Percentiles rank a stretch among this genome's conserved stretches.
Evolutionary conservation across 2,113 vertebrate genomes (phyloP).

Genomic region (Atherinomorus stipes): DNA sequence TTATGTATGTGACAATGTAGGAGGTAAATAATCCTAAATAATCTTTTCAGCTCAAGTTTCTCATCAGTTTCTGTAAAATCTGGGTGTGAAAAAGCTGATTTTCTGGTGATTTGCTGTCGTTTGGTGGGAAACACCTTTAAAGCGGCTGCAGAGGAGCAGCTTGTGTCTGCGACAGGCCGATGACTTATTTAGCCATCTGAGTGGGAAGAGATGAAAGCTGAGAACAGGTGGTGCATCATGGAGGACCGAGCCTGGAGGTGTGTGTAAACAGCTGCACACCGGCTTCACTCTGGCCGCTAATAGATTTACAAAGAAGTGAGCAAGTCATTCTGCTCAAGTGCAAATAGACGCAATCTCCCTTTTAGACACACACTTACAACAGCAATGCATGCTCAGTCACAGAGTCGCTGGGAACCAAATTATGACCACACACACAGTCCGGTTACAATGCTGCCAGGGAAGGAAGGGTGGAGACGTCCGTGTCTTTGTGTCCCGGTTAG

Average conservation of each 20-base stretch:
- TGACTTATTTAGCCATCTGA: neutral
- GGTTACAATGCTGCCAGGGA: conserved; percentile 1
- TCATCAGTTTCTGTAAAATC: no score
- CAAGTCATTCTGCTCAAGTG: conserved; percentile 56
- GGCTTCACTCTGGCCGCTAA: conserved; percentile 13
- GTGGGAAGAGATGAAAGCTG: conserved; percentile 33
- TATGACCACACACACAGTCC: conserved; percentile 19
- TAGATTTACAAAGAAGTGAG: conserved; percentile 48
- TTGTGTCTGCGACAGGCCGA: neutral
- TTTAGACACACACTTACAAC: conserved; percentile 10
- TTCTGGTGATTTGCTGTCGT: no score
- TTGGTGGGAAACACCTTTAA: no score
- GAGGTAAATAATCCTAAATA: no score
- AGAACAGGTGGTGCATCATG: conserved; percentile 12
- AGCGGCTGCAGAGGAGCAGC: no score
- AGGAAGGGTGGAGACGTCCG: no score
- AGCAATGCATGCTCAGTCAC: conserved; percentile 51
- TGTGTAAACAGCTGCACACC: conserved; percentile 77
- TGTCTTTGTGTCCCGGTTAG: no score
- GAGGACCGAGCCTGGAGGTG: conserved; percentile 1
- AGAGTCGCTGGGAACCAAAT: conserved; percentile 24
- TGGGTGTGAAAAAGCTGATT: no score
- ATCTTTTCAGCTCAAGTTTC: no score
- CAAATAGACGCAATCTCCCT: conserved; percentile 60
- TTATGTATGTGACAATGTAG: no score